These are phyloP conservation scores for Harpagifer antarcticus DNA, from an alignment of 2,797 vertebrate species.

Conservation along the genomic window DNA sequence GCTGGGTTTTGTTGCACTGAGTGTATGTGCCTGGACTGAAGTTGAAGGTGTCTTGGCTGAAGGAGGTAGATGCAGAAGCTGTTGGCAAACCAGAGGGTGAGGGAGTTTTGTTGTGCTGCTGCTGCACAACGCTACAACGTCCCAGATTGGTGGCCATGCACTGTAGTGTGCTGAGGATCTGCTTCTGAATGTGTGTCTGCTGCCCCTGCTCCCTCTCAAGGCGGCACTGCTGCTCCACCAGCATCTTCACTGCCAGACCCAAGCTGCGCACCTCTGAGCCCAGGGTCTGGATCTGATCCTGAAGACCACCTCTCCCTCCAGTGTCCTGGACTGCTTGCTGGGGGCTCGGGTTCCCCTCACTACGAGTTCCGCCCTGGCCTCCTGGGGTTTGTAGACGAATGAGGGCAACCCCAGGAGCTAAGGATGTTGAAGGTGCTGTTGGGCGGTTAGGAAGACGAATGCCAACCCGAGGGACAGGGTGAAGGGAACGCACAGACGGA, in stretches of 20 bases:
- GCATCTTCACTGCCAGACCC: constrained; percentile 82
- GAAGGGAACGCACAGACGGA: constrained; percentile 59
- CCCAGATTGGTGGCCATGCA: constrained; percentile 79
- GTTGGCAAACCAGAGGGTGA: constrained; percentile 62
- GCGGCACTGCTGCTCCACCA: constrained; percentile 86
- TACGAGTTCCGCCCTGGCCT: constrained; percentile 44
- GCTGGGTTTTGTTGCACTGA: constrained; percentile 80
- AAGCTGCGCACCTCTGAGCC: constrained; percentile 85
- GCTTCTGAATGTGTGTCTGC: constrained; percentile 89
- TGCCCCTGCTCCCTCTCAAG: constrained; percentile 88
- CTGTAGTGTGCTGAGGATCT: constrained; percentile 89
- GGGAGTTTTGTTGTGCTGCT: constrained; percentile 63
- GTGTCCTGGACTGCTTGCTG: constrained; percentile 70
- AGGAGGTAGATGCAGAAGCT: constrained; percentile 69
- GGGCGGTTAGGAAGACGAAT: constrained; percentile 75
- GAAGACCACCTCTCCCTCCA: constrained; percentile 50
- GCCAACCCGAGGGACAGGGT: constrained; percentile 77
- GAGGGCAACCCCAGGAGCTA: constrained; percentile 47
- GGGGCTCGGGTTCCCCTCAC: constrained; percentile 66
- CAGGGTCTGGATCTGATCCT: constrained; percentile 86
- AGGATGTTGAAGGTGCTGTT: constrained; percentile 57
- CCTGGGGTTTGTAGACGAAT: constrained; percentile 64
- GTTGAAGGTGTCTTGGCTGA: constrained; percentile 74
- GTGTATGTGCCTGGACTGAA: constrained; percentile 74
- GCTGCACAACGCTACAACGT: constrained; percentile 60